phyloP scores from a whole-genome alignment of 2,888 invertebrate species.

The Yponomeuta cagnagella region DNA sequence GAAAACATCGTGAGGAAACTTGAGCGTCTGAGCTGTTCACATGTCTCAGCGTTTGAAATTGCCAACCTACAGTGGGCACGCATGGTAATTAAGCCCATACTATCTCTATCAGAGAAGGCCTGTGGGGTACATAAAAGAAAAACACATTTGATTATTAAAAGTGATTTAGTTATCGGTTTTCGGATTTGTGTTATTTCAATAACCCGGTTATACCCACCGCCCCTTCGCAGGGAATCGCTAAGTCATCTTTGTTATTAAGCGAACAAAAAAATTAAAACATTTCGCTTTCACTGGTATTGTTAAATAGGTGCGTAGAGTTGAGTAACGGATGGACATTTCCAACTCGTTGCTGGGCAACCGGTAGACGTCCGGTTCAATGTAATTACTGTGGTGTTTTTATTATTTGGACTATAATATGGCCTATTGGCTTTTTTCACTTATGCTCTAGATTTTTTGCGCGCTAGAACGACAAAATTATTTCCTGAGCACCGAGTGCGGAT shows the following conservation, averaged over 20 bases:
- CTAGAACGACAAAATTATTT: neutral
- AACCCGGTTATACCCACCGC: too few relatives aligned
- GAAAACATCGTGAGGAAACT: too few relatives aligned
- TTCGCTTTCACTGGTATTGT: conserved; percentile 65
- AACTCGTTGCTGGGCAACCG: conserved; percentile 48
- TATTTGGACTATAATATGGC: neutral
- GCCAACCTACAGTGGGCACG: too few relatives aligned
- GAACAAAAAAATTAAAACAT: conserved; percentile 59
- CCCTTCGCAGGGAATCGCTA: conserved; percentile 37
- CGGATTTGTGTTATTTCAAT: too few relatives aligned
- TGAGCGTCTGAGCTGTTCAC: too few relatives aligned
- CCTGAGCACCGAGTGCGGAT: neutral
- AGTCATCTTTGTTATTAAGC: conserved; percentile 60
- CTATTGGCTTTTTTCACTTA: neutral
- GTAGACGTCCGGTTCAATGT: conserved; percentile 38
- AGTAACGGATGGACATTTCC: conserved; percentile 55
- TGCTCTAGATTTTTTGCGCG: neutral
- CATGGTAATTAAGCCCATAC: too few relatives aligned
- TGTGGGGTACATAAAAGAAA: too few relatives aligned
- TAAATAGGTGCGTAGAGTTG: conserved; percentile 56
- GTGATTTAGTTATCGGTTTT: too few relatives aligned
- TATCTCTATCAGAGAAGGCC: too few relatives aligned
- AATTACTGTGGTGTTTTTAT: conserved; percentile 1
- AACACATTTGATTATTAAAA: too few relatives aligned
- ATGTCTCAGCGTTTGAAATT: too few relatives aligned